Base-by-base conservation (phyloP, 2,888 invertebrate species). In the Melinopterus prodromus region DNA sequence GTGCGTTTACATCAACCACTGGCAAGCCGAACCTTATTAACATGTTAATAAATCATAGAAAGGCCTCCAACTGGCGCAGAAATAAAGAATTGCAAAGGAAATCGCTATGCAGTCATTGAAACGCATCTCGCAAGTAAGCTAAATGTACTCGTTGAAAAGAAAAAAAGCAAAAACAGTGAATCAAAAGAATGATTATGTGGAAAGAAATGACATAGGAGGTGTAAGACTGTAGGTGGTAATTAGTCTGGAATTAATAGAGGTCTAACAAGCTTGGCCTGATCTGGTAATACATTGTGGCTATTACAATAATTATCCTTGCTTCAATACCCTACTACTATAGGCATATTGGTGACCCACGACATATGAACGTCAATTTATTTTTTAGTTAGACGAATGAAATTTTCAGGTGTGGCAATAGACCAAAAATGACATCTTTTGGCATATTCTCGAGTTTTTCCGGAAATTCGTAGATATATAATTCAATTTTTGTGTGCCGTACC, bases 61-160 rank as follows among this genome's bases (percentile, higher is more conserved):
- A 53, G 53, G 53, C 53, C 9, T 9, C 38, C 53, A 53, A 53
- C 53, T 53, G 53, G 53, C 53, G 53, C 53, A 53, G 53, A 12
- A 53, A 53, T 53, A 53, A 53, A 53, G 53, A 53, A 53, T 53
- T 53, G 53, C 53, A 53, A 53, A 53, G 53, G 53, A 53, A 53
- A 53, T 53, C 53, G 53, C 53, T 53, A 53, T 53, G 53, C 53
- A 53, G 53, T 53, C 53, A 53, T 53, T 53, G 5, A 53, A 53
- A 53, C 53, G 53, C 53, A 53, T 53, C 53, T 26, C 26, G 26
- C 3, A 1, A 26, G 26, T 26, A 26, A 53, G 53, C 53, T 9
- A 1, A 9, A 53, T 53, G 2, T 53, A 9, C 53, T 2, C 12
- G 53, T 53, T 6, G 53, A 12, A 7, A 53, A 3, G 26, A 53